A percentile compares a stretch with the other conserved stretches of the same genome.
These are phyloP conservation scores for Notamacropus eugenii DNA, from an alignment of 2,797 vertebrate species.

Conservation along the genomic window DNA sequence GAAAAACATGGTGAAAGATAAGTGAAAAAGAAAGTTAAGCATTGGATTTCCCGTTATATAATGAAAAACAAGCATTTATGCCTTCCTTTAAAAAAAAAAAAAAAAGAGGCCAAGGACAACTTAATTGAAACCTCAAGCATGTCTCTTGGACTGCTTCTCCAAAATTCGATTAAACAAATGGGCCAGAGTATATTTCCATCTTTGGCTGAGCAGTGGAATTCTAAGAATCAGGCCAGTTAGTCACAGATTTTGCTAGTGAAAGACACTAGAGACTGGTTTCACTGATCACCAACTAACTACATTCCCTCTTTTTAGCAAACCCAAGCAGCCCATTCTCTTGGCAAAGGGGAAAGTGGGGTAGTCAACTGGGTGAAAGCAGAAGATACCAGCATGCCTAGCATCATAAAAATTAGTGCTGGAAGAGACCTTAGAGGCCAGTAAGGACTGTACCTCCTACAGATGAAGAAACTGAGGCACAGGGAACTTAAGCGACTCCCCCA, in stretches of 20 bases:
- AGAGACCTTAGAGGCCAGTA: background rate
- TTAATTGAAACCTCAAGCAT: slow-evolving; percentile 50
- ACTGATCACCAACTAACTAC: too few relatives aligned
- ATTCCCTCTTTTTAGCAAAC: too few relatives aligned
- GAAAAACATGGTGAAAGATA: background rate
- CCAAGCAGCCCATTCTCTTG: background rate
- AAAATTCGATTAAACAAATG: slow-evolving; percentile 13
- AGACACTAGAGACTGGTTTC: rapidly evolving
- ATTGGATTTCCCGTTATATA: slow-evolving; percentile 69
- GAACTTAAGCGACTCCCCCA: background rate
- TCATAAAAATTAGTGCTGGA: background rate
- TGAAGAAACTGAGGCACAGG: background rate
- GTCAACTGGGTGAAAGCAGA: background rate
- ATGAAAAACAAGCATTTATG: slow-evolving; percentile 62
- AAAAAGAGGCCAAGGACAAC: slow-evolving; percentile 78
- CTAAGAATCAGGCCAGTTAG: background rate
- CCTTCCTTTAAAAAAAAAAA: slow-evolving; percentile 48
- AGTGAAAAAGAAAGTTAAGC: slow-evolving; percentile 33
- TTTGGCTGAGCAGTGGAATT: background rate
- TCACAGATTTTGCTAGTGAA: background rate
- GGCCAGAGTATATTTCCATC: background rate
- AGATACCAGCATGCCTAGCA: background rate
- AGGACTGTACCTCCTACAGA: background rate
- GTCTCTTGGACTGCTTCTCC: slow-evolving; percentile 13
- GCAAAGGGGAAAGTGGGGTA: background rate